Conservation (phyloP, 2,888 invertebrate species). For the Microplitis manilae region DNA sequence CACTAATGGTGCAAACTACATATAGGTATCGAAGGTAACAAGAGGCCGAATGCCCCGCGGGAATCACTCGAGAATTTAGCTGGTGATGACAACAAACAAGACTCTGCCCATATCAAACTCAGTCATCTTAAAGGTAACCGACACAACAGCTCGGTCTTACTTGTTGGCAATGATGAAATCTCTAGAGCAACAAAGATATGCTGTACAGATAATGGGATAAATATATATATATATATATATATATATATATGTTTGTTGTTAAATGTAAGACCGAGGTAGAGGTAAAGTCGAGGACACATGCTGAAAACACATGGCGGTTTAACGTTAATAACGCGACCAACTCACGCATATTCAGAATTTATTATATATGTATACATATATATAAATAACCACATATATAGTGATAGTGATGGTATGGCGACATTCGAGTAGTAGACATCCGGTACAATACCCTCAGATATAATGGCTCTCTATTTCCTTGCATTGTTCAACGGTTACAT, state of each 20-base stretch:
- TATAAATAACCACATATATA: conserved; percentile 20
- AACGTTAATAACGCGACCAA: conserved; percentile 42
- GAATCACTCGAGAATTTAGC: too few species aligned
- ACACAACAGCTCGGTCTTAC: too few species aligned
- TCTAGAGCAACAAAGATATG: background rate
- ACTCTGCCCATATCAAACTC: too few species aligned
- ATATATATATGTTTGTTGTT: too few species aligned
- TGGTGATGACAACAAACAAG: too few species aligned
- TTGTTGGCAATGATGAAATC: too few species aligned
- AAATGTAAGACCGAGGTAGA: background rate
- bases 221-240: background rate
- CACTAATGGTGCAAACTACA: too few species aligned
- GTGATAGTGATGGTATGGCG: conserved; percentile 18
- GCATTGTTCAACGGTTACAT: conserved; percentile 66
- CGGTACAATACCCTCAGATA: conserved; percentile 68
- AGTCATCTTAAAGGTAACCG: too few species aligned
- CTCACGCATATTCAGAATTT: conserved; percentile 34
- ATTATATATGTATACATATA: conserved; percentile 25
- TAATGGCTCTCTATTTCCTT: conserved; percentile 67
- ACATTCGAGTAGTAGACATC: conserved; percentile 64
- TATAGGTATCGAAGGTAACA: too few species aligned
- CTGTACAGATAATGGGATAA: background rate
- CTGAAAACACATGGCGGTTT: conserved; percentile 57
- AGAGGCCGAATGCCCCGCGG: too few species aligned
- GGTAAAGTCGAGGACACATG: conserved; percentile 45